phyloP scores from a whole-genome alignment of 1,140 invertebrate genomes.

The Saccostrea echinata region DNA sequence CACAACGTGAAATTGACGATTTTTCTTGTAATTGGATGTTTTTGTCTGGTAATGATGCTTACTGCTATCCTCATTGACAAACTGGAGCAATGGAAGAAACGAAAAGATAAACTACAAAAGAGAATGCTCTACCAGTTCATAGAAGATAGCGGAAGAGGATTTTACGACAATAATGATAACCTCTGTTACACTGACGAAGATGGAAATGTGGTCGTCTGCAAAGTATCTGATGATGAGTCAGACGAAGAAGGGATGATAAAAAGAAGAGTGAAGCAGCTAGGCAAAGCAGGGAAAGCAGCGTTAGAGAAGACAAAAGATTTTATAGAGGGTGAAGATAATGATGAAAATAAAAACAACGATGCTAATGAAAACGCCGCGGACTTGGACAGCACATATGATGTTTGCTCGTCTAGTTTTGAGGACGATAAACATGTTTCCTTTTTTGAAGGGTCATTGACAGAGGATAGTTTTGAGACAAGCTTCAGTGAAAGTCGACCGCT shows the following conservation, averaged over 20 bases:
- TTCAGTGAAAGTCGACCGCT: not conserved
- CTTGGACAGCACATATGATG: not conserved
- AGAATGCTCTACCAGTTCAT: not conserved
- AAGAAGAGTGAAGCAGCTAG: not conserved
- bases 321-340: not conserved
- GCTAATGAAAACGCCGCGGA: not conserved
- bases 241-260: not conserved
- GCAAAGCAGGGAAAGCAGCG: not conserved
- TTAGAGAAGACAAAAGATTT: constrained; percentile 17
- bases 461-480: not conserved
- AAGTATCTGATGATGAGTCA: not conserved
- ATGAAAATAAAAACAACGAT: not conserved
- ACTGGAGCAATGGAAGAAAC: not conserved
- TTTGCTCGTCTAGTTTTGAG: not conserved
- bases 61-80: not conserved
- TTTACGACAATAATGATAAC: constrained; percentile 1
- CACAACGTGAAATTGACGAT: not conserved
- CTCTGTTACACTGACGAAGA: constrained; percentile 1
- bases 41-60: not conserved
- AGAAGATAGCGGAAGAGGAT: not conserved
- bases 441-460: not conserved
- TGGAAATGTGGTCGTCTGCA: constrained; percentile 15
- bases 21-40: not conserved
- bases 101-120: not conserved
- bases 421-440: not conserved